These are phyloP conservation scores for Siphonodentalium dalli DNA, from an alignment of 2,888 invertebrate genomes.

Conservation along the genomic window DNA sequence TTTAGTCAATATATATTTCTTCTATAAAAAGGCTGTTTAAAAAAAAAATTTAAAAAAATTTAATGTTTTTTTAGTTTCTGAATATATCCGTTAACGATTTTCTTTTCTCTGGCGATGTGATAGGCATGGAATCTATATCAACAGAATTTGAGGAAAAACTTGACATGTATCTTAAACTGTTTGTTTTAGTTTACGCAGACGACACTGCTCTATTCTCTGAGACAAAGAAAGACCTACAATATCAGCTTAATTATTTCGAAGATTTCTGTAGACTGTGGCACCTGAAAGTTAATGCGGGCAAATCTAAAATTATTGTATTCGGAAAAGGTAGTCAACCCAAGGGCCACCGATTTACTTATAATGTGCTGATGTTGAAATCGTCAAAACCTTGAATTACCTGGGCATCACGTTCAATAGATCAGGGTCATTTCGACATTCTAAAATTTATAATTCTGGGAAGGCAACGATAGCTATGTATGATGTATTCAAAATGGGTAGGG, in stretches of 20 bases:
- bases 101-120: too few species aligned
- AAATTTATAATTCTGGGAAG: too few species aligned
- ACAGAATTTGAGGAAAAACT: not conserved
- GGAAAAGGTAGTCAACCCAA: not conserved
- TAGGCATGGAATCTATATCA: too few species aligned
- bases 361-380: not conserved
- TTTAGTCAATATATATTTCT: too few species aligned
- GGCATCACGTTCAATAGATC: not conserved
- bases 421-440: too few species aligned
- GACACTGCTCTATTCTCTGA: not conserved
- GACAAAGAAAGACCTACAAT: not conserved
- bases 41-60: too few species aligned
- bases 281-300: conserved; percentile 2
- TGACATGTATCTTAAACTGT: not conserved
- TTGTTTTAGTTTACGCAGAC: not conserved
- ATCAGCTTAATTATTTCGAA: not conserved
- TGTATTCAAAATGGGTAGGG: not conserved
- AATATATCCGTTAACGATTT: too few species aligned
- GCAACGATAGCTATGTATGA: conserved; percentile 1
- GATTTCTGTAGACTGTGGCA: conserved; percentile 2
- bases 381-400: not conserved
- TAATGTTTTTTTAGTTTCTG: too few species aligned
- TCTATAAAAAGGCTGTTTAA: too few species aligned
- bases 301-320: conserved; percentile 13
- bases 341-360: not conserved